Evolutionary conservation across 2,113 vertebrate species (phyloP).

Genomic region (Neotoma lepida): DNA sequence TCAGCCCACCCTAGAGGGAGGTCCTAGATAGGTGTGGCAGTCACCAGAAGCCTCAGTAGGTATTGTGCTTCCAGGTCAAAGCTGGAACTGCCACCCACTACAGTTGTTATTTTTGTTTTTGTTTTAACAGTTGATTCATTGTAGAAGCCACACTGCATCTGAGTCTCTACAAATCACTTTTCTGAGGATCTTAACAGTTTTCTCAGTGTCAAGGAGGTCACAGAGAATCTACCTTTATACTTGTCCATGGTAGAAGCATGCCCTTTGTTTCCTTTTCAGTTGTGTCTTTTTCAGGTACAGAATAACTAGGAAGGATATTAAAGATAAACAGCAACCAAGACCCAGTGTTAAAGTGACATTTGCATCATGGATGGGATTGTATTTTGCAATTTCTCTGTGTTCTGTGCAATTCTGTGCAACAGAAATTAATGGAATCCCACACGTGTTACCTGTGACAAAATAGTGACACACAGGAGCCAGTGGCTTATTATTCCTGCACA

Average conservation of each 20-base stretch:
- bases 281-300: neutral
- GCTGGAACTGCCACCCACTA: too few species aligned
- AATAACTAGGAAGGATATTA: neutral
- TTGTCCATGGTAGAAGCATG: neutral
- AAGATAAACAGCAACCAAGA: neutral
- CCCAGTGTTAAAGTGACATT: too few species aligned
- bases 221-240: neutral
- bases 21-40: too few species aligned
- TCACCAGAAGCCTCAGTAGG: too few species aligned
- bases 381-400: neutral
- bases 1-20: too few species aligned
- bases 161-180: neutral
- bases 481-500: neutral
- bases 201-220: neutral
- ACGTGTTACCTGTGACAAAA: rapidly evolving
- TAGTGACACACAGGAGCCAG: too few species aligned
- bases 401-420: neutral
- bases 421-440: too few species aligned
- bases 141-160: neutral
- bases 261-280: neutral
- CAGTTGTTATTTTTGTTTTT: too few species aligned
- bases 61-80: too few species aligned
- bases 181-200: neutral
- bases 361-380: neutral
- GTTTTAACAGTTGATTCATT: neutral